Evolutionary conservation across 2,888 invertebrate species (phyloP).

Genomic region (Ophioninae sp.): DNA sequence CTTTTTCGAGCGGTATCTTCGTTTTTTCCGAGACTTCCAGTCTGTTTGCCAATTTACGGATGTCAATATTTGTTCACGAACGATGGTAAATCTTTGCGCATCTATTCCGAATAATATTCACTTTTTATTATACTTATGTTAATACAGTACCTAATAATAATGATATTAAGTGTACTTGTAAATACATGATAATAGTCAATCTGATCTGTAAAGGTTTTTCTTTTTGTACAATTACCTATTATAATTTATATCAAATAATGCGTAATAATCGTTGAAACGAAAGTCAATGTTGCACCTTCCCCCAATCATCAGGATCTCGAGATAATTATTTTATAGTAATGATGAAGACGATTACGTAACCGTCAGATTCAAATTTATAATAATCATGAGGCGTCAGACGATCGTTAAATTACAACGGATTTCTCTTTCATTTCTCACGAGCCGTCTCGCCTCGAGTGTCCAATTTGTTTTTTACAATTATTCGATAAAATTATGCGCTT

Average conservation of each 20-base stretch:
- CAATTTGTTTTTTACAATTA: slow-evolving; percentile 46
- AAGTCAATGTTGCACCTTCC: slow-evolving; percentile 51
- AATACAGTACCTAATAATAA: slow-evolving; percentile 71
- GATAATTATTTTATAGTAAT: slow-evolving; percentile 10
- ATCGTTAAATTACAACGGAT: slow-evolving; percentile 49
- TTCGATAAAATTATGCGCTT: slow-evolving; percentile 13
- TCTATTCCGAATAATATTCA: slow-evolving; percentile 64
- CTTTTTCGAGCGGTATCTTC: not conserved
- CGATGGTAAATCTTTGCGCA: slow-evolving; percentile 18
- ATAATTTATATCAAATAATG: slow-evolving; percentile 72
- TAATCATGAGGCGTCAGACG: slow-evolving; percentile 44
- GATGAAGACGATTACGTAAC: slow-evolving; percentile 45
- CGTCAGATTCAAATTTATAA: slow-evolving; percentile 50
- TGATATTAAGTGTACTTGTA: slow-evolving; percentile 73
- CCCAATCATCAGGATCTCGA: slow-evolving; percentile 47
- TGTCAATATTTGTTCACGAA: not conserved
- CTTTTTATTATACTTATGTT: slow-evolving; percentile 73
- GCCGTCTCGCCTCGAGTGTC: slow-evolving; percentile 40
- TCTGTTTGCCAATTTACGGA: not conserved
- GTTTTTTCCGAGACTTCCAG: not conserved
- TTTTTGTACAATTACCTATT: slow-evolving; percentile 70
- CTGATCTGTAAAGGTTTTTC: slow-evolving; percentile 72
- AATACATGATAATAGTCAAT: slow-evolving; percentile 71
- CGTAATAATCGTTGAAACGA: slow-evolving; percentile 67
- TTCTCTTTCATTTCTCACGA: slow-evolving; percentile 36